These are phyloP conservation scores for Cyprinodon brontotheroides DNA, from an alignment of 2,113 vertebrate genomes.

Conservation along the genomic window DNA sequence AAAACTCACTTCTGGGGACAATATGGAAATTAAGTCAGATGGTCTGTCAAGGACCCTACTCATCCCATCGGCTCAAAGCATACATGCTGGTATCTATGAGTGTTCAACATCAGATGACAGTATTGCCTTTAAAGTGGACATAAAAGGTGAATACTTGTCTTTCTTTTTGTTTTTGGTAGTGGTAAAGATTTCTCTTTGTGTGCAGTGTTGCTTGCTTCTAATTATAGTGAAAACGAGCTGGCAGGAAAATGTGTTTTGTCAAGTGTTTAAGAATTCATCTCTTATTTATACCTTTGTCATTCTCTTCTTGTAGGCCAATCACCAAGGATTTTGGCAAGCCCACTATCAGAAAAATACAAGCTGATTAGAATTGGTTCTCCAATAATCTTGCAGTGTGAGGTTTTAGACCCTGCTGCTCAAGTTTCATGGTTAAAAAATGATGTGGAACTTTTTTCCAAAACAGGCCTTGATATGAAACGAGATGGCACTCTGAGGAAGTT, in stretches of 20 bases:
- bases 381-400: conserved; percentile 85
- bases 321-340: conserved; percentile 69
- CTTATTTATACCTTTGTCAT: conserved; percentile 46
- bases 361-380: conserved; percentile 67
- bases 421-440: conserved; percentile 92
- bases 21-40: conserved; percentile 65
- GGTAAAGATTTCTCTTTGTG: background rate
- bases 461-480: conserved; percentile 81
- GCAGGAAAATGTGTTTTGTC: conserved; percentile 4
- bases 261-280: conserved; percentile 6
- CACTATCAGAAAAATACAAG: conserved; percentile 72
- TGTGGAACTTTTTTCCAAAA: conserved; percentile 81
- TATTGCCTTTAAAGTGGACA: conserved; percentile 76
- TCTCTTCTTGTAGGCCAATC: conserved; percentile 70
- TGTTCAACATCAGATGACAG: conserved; percentile 76
- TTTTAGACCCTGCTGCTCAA: conserved; percentile 77
- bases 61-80: conserved; percentile 67
- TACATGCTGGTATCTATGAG: conserved; percentile 75
- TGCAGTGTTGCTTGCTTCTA: conserved; percentile 13
- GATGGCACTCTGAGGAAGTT: conserved; percentile 83
- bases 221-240: conserved; percentile 23
- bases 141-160: conserved; percentile 77
- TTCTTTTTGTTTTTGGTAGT: conserved; percentile 8
- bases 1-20: conserved; percentile 62
- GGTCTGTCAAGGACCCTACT: conserved; percentile 65